A percentile compares a stretch with the other conserved stretches of the same genome.
Conservation (phyloP, 2,113 vertebrate genomes). For the Corythornis vintsioides region DNA sequence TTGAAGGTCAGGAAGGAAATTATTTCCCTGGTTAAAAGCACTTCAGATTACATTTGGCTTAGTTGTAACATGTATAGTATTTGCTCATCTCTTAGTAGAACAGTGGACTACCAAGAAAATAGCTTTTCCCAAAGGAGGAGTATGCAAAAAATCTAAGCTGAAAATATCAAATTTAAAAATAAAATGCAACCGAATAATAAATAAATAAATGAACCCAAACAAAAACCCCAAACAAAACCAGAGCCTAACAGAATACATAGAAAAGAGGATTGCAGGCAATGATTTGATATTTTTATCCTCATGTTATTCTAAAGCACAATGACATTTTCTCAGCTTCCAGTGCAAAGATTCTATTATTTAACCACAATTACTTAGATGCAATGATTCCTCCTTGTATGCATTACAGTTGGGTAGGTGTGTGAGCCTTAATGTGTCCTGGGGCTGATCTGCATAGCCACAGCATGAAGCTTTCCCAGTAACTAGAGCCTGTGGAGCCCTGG, state of each 20-base stretch:
- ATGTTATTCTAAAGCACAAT: neutral
- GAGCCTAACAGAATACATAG: neutral
- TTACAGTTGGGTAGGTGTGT: neutral
- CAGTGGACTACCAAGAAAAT: neutral
- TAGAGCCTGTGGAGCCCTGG: neutral
- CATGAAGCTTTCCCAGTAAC: neutral
- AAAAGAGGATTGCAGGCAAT: neutral
- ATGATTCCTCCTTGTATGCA: neutral
- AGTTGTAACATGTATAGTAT: constrained; percentile 42
- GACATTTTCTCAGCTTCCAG: neutral
- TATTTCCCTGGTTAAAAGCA: constrained; percentile 32
- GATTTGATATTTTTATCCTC: neutral
- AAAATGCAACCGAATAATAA: neutral
- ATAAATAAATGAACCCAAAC: neutral
- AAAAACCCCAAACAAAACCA: neutral
- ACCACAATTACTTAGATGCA: neutral
- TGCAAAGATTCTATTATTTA: neutral
- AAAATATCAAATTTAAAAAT: neutral
- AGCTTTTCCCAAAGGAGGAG: neutral
- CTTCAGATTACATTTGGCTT: constrained; percentile 25
- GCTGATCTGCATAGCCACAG: neutral
- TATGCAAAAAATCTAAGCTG: constrained; percentile 1
- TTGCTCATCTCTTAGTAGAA: constrained; percentile 32
- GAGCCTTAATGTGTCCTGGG: neutral
- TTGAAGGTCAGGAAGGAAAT: constrained; percentile 50